Percentiles rank a stretch among this genome's conserved stretches.
These are phyloP conservation scores for Panopea generosa DNA, from an alignment of 2,888 invertebrate species.

Conservation along the genomic window DNA sequence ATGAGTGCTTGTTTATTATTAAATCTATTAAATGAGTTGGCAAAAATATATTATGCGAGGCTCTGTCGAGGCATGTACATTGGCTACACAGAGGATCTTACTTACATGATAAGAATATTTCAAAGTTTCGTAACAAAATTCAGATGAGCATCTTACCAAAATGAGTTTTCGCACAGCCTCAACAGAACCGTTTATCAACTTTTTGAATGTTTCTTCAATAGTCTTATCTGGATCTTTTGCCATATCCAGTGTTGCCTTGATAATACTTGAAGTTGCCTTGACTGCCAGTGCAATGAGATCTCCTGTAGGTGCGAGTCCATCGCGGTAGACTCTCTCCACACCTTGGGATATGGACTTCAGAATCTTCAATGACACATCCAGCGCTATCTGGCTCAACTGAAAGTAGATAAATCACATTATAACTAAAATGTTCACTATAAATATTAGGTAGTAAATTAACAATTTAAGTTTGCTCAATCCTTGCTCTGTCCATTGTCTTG, in stretches of 20 bases:
- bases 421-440: too few relatives aligned
- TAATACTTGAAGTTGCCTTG: conserved; percentile 71
- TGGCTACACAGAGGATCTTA: too few relatives aligned
- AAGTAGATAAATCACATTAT: conserved; percentile 48
- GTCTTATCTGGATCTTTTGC: conserved; percentile 12
- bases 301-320: conserved; percentile 53
- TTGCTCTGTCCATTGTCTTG: too few relatives aligned
- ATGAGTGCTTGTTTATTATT: too few relatives aligned
- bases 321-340: conserved; percentile 50
- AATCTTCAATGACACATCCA: conserved; percentile 63
- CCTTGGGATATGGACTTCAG: conserved; percentile 49
- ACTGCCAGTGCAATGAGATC: conserved; percentile 67
- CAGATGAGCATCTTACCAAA: too few relatives aligned
- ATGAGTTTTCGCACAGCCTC: conserved; percentile 61
- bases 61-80: too few relatives aligned
- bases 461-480: too few relatives aligned
- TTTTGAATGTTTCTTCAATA: conserved; percentile 30
- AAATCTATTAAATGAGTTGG: too few relatives aligned
- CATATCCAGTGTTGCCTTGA: conserved; percentile 62
- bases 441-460: too few relatives aligned
- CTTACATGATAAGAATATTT: too few relatives aligned
- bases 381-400: conserved; percentile 64
- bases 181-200: conserved; percentile 52
- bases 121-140: too few relatives aligned
- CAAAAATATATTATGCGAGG: too few relatives aligned